Evolutionary conservation across 1,140 invertebrate genomes (phyloP).

Genomic region (Danaus plexippus): DNA sequence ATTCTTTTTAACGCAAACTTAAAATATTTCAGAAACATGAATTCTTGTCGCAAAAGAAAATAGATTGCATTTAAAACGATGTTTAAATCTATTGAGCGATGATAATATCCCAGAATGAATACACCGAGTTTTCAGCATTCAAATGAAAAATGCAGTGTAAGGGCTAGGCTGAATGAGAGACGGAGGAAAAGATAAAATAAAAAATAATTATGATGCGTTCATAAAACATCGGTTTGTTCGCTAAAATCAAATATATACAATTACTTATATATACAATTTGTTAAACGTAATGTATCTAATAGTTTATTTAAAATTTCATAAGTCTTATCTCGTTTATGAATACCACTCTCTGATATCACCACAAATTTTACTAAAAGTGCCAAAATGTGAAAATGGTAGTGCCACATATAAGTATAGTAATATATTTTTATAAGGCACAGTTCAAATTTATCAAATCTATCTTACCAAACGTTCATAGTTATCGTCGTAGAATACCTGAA

Average conservation of each 20-base stretch:
- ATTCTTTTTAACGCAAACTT: no score
- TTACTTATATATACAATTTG: slow-evolving; percentile 33
- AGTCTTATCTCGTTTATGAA: no score
- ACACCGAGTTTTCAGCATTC: slow-evolving; percentile 41
- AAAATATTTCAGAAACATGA: no score
- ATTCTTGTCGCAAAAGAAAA: slow-evolving; percentile 7
- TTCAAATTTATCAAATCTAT: slow-evolving; percentile 1
- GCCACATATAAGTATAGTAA: not conserved
- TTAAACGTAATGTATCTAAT: no score
- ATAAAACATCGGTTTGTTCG: slow-evolving; percentile 44
- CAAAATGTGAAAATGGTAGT: not conserved
- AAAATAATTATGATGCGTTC: slow-evolving; percentile 35
- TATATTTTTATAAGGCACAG: not conserved
- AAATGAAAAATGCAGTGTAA: slow-evolving; percentile 58
- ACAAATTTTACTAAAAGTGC: no score
- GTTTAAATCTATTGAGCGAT: slow-evolving; percentile 34
- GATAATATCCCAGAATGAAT: slow-evolving; percentile 42
- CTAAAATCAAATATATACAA: slow-evolving; percentile 45
- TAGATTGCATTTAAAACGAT: slow-evolving; percentile 24
- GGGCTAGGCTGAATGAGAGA: slow-evolving; percentile 40
- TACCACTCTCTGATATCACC: no score
- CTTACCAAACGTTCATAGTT: slow-evolving; percentile 33
- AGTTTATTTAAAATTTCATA: no score
- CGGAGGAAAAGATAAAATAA: slow-evolving; percentile 23
- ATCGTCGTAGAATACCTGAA: slow-evolving; percentile 58